A percentile compares a stretch with the other conserved stretches of the same genome.
Conservation (phyloP, 2,113 vertebrate genomes). For the Alaudala cheleensis region DNA sequence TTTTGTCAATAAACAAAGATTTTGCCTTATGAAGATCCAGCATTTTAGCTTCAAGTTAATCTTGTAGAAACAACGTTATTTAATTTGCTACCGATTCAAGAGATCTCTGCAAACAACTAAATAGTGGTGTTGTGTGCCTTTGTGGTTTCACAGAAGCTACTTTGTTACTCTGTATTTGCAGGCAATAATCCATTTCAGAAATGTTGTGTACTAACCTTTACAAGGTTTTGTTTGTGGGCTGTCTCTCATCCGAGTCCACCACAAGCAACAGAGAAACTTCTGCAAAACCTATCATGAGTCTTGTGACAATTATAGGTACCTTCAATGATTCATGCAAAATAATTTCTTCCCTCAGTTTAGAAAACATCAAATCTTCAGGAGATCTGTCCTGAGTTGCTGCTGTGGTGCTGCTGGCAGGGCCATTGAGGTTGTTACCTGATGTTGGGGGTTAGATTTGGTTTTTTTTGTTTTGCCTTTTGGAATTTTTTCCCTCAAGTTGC, state of each 20-base stretch:
- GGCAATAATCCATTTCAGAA: neutral
- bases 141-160: neutral
- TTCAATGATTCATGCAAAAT: neutral
- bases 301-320: neutral
- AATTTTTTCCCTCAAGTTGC: too few species aligned
- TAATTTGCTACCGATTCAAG: conserved; percentile 42
- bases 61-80: conserved; percentile 39
- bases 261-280: neutral
- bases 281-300: neutral
- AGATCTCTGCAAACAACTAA: conserved; percentile 29
- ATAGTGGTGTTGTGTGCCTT: neutral
- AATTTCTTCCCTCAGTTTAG: neutral
- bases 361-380: neutral
- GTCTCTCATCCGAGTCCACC: neutral
- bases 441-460: too few species aligned
- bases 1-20: conserved; percentile 60
- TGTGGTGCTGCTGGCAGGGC: neutral
- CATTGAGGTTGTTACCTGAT: neutral
- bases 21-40: conserved; percentile 50
- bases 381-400: neutral
- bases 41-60: conserved; percentile 10
- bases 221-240: neutral
- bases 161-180: neutral
- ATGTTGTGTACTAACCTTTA: neutral
- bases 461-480: too few species aligned